Conservation (phyloP, 2,113 vertebrate genomes). For the Bungarus multicinctus region DNA sequence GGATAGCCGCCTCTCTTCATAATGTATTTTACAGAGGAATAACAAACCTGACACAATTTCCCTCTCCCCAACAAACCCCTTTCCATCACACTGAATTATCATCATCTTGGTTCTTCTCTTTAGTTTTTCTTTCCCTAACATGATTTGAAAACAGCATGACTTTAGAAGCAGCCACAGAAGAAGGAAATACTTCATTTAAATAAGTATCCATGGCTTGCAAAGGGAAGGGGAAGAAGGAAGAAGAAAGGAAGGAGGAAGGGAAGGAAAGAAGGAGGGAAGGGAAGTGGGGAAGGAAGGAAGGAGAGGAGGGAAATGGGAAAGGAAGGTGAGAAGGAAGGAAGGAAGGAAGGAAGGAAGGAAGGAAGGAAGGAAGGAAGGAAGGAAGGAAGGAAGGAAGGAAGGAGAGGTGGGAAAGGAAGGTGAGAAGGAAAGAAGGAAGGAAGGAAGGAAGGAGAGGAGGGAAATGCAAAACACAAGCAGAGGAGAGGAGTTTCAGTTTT, state of each 20-base stretch:
- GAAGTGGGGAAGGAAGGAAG: too few species aligned
- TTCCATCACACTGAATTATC: background rate
- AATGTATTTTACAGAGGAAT: background rate
- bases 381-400: too few species aligned
- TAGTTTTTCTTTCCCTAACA: background rate
- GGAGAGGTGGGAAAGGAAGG: too few species aligned
- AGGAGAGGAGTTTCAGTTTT: too few species aligned
- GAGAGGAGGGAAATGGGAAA: too few species aligned
- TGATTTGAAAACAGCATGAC: background rate
- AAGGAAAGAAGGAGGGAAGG: accelerated
- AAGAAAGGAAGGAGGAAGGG: background rate
- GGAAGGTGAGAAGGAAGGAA: too few species aligned
- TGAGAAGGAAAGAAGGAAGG: too few species aligned
- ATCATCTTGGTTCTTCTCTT: background rate
- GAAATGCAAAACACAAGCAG: too few species aligned
- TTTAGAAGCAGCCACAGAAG: background rate
- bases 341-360: too few species aligned
- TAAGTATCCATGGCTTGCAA: background rate
- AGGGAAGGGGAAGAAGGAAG: background rate
- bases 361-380: too few species aligned
- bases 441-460: too few species aligned
- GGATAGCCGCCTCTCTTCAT: background rate
- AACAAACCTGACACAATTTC: background rate
- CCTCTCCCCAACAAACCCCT: background rate
- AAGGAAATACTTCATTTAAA: background rate